phyloP scores from a whole-genome alignment of 2,888 invertebrate species.

The Altica lythri region DNA sequence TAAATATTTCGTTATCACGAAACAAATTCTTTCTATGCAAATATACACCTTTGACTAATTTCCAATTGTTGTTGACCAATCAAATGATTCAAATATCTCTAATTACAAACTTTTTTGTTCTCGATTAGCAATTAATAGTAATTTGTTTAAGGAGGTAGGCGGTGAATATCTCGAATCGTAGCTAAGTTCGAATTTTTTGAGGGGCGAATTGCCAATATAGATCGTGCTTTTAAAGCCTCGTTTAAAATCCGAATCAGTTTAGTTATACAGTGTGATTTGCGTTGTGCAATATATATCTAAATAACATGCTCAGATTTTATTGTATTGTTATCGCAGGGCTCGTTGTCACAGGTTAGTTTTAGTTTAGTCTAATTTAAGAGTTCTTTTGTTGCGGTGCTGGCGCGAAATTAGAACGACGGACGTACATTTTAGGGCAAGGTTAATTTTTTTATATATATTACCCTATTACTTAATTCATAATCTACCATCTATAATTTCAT shows the following conservation, averaged over 20 bases:
- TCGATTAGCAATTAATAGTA: slow-evolving; percentile 21
- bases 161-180: slow-evolving; percentile 15
- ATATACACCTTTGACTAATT: too few relatives aligned
- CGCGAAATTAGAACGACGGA: not conserved
- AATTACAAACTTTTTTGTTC: slow-evolving; percentile 8
- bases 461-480: too few relatives aligned
- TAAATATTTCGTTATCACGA: too few relatives aligned
- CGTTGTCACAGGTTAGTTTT: slow-evolving; percentile 25
- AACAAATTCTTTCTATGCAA: too few relatives aligned
- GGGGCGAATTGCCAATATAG: slow-evolving; percentile 41
- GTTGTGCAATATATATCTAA: too few relatives aligned
- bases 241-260: not conserved
- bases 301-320: slow-evolving; percentile 1
- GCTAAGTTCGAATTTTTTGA: slow-evolving; percentile 26
- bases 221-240: slow-evolving; percentile 4
- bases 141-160: slow-evolving; percentile 21
- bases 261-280: slow-evolving; percentile 26
- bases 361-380: slow-evolving; percentile 12
- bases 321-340: slow-evolving; percentile 2
- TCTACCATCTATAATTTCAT: not conserved
- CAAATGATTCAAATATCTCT: too few relatives aligned
- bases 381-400: slow-evolving; percentile 9
- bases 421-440: not conserved
- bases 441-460: too few relatives aligned
- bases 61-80: too few relatives aligned